Conservation (phyloP, 92 coral and sea anemone genomes). For the Siderastrea siderea region DNA sequence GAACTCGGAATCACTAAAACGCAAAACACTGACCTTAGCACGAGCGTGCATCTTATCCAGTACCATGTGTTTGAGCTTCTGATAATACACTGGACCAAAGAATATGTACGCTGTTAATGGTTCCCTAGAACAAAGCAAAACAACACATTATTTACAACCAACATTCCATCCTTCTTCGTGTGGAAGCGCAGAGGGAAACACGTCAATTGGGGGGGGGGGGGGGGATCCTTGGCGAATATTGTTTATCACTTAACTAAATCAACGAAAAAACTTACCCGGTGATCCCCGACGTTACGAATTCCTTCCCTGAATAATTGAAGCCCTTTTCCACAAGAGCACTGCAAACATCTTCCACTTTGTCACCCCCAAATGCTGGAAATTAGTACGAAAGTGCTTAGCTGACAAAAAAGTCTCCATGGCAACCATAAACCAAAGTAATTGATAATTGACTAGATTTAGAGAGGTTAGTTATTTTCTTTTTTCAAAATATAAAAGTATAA, state of each 20-base stretch:
- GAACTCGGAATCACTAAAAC: background rate
- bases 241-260: no score
- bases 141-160: background rate
- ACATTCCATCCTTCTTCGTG: background rate
- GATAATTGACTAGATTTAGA: no score
- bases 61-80: slow-evolving; percentile 98
- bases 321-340: slow-evolving; percentile 87
- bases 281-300: slow-evolving; percentile 97
- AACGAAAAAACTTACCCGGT: slow-evolving; percentile 80
- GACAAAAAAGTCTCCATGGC: no score
- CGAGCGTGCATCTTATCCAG: slow-evolving; percentile 99
- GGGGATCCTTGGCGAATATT: no score
- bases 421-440: no score
- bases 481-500: no score
- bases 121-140: slow-evolving; percentile 70
- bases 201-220: no score
- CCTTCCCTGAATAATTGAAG: slow-evolving; percentile 97
- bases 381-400: background rate
- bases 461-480: no score
- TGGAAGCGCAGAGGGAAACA: background rate
- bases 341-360: slow-evolving; percentile 96
- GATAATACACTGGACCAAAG: slow-evolving; percentile 97
- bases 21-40: slow-evolving; percentile 82
- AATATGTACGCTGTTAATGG: slow-evolving; percentile 94
- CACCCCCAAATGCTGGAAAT: slow-evolving; percentile 96